These are phyloP conservation scores for Papilio demoleus DNA, from an alignment of 2,888 invertebrate species.

Conservation along the genomic window DNA sequence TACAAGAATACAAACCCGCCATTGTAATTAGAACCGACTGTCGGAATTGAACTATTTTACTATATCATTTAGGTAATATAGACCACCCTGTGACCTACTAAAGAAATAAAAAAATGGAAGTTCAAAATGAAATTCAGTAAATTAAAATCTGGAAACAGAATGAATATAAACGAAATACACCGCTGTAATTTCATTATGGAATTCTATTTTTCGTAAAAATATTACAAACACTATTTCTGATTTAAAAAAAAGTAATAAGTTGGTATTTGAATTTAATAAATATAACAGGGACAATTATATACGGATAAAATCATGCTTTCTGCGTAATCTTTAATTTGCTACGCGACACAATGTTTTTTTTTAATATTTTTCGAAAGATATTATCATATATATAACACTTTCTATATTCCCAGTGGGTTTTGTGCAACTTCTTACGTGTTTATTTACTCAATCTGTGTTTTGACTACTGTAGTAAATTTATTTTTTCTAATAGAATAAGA, in stretches of 20 bases:
- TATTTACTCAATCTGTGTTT: constrained; percentile 23
- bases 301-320: not conserved
- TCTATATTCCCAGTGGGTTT: not conserved
- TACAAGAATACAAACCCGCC: constrained; percentile 56
- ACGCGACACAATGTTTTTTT: not conserved
- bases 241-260: no score
- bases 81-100: constrained; percentile 27
- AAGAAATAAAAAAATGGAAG: not conserved
- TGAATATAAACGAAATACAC: not conserved
- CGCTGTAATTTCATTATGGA: not conserved
- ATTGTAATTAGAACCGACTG: constrained; percentile 50
- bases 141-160: not conserved
- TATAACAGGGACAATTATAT: no score
- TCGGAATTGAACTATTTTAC: constrained; percentile 44
- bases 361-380: not conserved
- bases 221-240: no score
- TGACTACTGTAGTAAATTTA: constrained; percentile 29
- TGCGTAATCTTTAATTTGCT: not conserved
- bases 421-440: constrained; percentile 15
- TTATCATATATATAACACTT: not conserved
- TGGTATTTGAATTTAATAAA: no score
- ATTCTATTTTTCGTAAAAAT: not conserved
- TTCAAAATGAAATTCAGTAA: not conserved
- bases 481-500: constrained; percentile 33
- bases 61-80: constrained; percentile 28